Base-by-base conservation (phyloP, 2,797 vertebrate genomes). In the Xyrichtys novacula region DNA sequence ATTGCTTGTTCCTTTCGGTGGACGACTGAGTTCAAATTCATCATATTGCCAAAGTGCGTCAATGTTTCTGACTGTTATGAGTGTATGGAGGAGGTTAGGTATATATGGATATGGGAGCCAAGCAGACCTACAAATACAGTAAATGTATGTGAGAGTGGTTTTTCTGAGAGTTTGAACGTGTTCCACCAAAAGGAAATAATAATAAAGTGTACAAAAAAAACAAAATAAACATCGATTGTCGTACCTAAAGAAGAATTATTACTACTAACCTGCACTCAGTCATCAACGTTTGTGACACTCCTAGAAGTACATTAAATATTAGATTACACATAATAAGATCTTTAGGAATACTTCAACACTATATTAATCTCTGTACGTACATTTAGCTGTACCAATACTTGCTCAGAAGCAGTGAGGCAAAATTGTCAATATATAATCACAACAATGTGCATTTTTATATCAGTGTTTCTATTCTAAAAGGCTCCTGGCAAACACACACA, bases 191-290 rank as follows among this genome's bases (percentile, higher is more conserved):
- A 62, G 46, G 44, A 80, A 75, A 56, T 39, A 26, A 65, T 81
- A 56, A 57, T 56, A 72, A 87, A 88, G 83, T 69, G 65, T 82
- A 74, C 71, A 82, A 77, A 76, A 77, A 76, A 83, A 88, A 84
- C 69, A 71, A 71, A 85, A 86, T 79, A 90, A 90, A 91, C 89
- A 87, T 88, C 47, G 54, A 88, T 83, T 79, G 78, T 90, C 71
- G 70, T 91, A 93, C 83, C 88, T 90, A 91, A 90, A 85, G 22
- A 58, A 84, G 70, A 83, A 81, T 69, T 75, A 76, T 84, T 71
- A 89, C 86, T 80, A 83, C 88, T 85, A 88, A 88, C 81, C 84
- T 81, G 79, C 84, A 90, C 81, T 79, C 82, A 86, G 77, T 86
- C 81, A 88, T 85, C 72, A 87, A 89, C 89, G 69, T 72, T 62